phyloP scores from a whole-genome alignment of 1,140 invertebrate species.

The Zaprionus taronus region DNA sequence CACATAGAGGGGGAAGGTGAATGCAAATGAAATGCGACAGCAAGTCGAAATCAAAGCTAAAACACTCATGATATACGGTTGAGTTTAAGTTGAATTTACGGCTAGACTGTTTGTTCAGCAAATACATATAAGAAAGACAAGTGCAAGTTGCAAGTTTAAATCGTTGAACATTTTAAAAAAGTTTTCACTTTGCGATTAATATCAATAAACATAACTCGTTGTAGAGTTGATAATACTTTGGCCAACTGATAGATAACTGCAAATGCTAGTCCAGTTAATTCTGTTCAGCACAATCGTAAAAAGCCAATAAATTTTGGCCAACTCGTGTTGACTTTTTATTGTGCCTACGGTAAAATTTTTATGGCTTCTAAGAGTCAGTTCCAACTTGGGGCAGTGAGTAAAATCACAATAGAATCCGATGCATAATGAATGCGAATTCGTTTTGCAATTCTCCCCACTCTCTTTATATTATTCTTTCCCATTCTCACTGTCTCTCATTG shows the following conservation, averaged over 20 bases:
- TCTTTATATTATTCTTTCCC: not conserved
- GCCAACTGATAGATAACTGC: not conserved
- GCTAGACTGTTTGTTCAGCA: not conserved
- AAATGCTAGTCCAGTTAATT: constrained; percentile 2
- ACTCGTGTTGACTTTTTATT: no score
- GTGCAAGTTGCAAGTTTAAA: not conserved
- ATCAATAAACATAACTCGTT: constrained; percentile 1
- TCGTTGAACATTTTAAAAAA: not conserved
- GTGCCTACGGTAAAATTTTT: no score
- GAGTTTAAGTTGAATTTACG: constrained; percentile 4
- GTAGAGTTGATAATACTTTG: not conserved
- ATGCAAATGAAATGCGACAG: no score
- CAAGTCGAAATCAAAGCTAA: not conserved
- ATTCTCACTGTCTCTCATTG: not conserved
- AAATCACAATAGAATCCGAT: no score
- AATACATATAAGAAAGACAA: not conserved
- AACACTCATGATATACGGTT: not conserved
- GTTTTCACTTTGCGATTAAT: not conserved
- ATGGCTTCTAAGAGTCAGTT: no score
- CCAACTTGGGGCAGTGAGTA: no score
- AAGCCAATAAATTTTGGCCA: not conserved
- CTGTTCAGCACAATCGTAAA: not conserved
- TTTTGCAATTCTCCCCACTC: not conserved
- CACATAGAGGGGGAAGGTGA: no score
- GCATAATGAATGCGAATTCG: not conserved